Evolutionary conservation across 2,797 vertebrate species (phyloP), one percentile per base, ranked within the genome.

Genomic region (Gambusia yucatana): DNA sequence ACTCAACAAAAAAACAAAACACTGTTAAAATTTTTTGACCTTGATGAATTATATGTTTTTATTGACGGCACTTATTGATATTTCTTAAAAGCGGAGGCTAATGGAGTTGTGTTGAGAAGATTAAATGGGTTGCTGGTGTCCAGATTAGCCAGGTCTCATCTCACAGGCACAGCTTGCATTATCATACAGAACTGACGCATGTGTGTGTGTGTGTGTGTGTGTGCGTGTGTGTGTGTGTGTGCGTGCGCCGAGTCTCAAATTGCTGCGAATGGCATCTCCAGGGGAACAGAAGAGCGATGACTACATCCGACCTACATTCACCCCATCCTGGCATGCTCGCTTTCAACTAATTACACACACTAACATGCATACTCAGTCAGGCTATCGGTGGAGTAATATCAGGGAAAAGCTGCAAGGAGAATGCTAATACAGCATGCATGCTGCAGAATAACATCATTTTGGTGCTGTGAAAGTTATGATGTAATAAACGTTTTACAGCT

Each of bases 21-120:
- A 25, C 36, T 70, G 20, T 75, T 94, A 86, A 91, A 91, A 89
- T 91, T 91, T 93, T 96, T 95, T 88, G 92, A 95, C 94, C 95
- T 95, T 95, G 93, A 93, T 92, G 87, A 95, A 95, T 96, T 89
- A 93, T 95, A 88, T 91, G 89, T 90, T 93, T 90, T 94, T 94
- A 95, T 94, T 94, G 94, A 95, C 92, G 87, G 90, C 92, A 89
- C 89, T 94, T 95, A 94, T 93, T 95, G 94, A 95, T 94, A 94
- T 95, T 94, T 95, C 89, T 95, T 95, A 93, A 94, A 95, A 94
- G 93, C 79, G 81, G 73, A 80, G 89, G 88, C 93, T 94, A 95
- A 95, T 95, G 91, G 92, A 93, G 89, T 92, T 93, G 90, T 93
- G 93, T 93, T 93, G 91, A 95, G 93, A 94, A 93, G 92, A 95